These are phyloP conservation scores for Blennius ocellaris DNA, from an alignment of 2,113 vertebrate genomes.

Conservation along the genomic window DNA sequence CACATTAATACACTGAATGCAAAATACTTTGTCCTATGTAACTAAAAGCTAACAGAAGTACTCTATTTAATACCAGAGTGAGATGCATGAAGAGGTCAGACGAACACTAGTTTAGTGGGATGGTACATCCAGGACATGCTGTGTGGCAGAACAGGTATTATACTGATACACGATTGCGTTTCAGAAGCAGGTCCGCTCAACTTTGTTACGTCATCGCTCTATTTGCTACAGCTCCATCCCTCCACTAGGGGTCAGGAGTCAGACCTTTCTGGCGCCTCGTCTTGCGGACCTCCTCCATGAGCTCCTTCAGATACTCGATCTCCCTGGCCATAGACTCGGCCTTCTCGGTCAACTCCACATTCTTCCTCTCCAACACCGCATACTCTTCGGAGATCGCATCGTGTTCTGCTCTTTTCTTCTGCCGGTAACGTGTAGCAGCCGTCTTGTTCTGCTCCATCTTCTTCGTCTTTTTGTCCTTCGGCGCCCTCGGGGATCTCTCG, in stretches of 20 bases:
- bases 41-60: constrained; percentile 10
- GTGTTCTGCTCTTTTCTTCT: constrained; percentile 91
- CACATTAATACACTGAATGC: constrained; percentile 28
- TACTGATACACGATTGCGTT: constrained; percentile 6
- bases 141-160: constrained; percentile 10
- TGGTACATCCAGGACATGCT: constrained; percentile 23
- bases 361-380: constrained; percentile 86
- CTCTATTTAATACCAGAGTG: constrained; percentile 45
- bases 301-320: constrained; percentile 93
- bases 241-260: constrained; percentile 52
- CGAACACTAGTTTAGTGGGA: neutral
- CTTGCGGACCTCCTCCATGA: constrained; percentile 91
- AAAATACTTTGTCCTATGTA: constrained; percentile 48
- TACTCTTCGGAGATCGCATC: constrained; percentile 83
- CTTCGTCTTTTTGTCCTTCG: constrained; percentile 88
- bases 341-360: constrained; percentile 88
- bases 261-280: constrained; percentile 82
- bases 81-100: constrained; percentile 11
- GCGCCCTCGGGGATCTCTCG: constrained; percentile 38
- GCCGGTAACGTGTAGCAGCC: constrained; percentile 90
- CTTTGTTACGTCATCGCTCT: neutral
- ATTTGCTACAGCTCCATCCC: neutral
- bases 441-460: constrained; percentile 99
- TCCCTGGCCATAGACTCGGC: constrained; percentile 90
- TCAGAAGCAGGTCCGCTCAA: constrained; percentile 1